Evolutionary conservation across 1,140 invertebrate species (phyloP), one percentile per base, ranked within the genome.

Genomic region (Pseudoatta argentina): DNA sequence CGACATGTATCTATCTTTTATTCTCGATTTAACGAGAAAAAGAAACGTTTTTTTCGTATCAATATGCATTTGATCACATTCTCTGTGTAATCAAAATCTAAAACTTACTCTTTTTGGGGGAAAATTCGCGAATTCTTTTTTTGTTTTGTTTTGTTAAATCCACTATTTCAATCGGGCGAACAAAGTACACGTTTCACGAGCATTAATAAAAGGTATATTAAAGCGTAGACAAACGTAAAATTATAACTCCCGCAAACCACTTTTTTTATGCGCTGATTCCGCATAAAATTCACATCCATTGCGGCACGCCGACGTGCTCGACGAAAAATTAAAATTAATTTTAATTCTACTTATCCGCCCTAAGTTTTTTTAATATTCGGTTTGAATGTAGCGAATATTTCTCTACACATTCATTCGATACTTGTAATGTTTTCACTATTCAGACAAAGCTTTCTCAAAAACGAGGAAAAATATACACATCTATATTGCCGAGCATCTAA

Each of bases 351-450:
- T 55, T 18, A 48, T 27, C 14, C 39, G 3, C 24, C 5, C 59
- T 18, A 83, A 82, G 39, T 83, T 83, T 73, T 83, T 73, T 83
- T 75, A 83, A 83, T 83, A 83, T 75, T 75, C 55, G 30, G 24
- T 61, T 51, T 63, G 34, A 81, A 81, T 59, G 51, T 48, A 16
- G 51, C 10, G 57, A 57, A 75, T 61, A 75, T 83, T 75, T 39
- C 66, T 10, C 39, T 44, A 44, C 12, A 48, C 39, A 34, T 4
- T 59, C 67, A 30, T 73, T n/a, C 55, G n/a, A 83, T 75, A 75
- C 55, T 61, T 83, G 73, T 30, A 83, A 73, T 51, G 27, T n/a
- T 48, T 63, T 75, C 69, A n/a, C 39, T 34, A 16, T 24, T 14
- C 79, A 7, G 39, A 73, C 69, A 83, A 75, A 83, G 59, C 24